These are phyloP conservation scores for Pheosia gnoma DNA, from an alignment of 2,888 invertebrate species.

Conservation along the genomic window DNA sequence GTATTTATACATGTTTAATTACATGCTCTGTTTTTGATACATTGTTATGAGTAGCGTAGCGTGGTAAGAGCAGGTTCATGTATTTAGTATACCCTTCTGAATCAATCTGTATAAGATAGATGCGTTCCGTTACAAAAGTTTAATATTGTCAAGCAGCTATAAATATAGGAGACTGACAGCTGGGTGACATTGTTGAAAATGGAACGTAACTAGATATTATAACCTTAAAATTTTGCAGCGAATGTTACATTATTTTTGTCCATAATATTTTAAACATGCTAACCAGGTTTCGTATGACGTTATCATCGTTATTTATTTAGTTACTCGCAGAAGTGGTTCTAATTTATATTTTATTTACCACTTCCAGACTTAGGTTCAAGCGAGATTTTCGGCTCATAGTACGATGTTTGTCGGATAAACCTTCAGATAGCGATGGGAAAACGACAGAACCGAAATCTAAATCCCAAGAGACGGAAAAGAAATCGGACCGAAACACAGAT, in stretches of 20 bases:
- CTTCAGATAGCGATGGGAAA: constrained; percentile 60
- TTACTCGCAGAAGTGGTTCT: neutral
- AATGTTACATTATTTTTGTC: no score
- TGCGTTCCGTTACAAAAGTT: no score
- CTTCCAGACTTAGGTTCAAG: constrained; percentile 50
- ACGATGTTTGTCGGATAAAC: constrained; percentile 60
- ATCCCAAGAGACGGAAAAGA: constrained; percentile 35
- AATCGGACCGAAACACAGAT: constrained; percentile 56
- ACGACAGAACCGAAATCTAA: constrained; percentile 43
- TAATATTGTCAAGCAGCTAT: no score
- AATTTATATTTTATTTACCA: neutral
- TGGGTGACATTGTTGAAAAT: no score
- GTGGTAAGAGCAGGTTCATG: no score
- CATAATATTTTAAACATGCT: constrained; percentile 33
- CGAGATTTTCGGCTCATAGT: constrained; percentile 53
- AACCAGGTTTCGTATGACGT: constrained; percentile 39
- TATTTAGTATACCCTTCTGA: no score
- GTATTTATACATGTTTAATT: no score
- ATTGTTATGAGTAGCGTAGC: no score
- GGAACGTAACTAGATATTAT: constrained; percentile 8
- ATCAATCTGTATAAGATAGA: no score
- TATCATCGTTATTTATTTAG: neutral
- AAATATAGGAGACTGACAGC: no score
- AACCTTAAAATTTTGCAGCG: constrained; percentile 33
- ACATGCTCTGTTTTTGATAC: no score